phyloP scores from a whole-genome alignment of 2,888 invertebrate species.

The Gymnocheta viridis region DNA sequence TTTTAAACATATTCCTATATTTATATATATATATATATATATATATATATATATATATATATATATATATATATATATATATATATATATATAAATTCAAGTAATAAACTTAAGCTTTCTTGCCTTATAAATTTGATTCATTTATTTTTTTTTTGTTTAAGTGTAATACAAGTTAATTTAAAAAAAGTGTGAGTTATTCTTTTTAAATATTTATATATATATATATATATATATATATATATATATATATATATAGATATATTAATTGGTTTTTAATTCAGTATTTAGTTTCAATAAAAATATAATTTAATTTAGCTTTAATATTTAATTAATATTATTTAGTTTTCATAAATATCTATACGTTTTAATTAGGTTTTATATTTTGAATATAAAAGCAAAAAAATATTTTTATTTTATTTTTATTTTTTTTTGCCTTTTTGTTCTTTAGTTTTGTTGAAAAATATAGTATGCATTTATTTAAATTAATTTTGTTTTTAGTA shows the following conservation, averaged over 20 bases:
- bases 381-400: constrained; percentile 54
- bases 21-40: constrained; percentile 27
- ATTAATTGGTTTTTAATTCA: constrained; percentile 34
- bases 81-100: too few species aligned
- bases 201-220: constrained; percentile 26
- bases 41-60: constrained; percentile 19
- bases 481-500: constrained; percentile 21
- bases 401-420: constrained; percentile 37
- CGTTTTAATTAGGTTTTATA: constrained; percentile 4
- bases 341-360: constrained; percentile 13
- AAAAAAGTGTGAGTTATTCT: constrained; percentile 22
- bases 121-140: constrained; percentile 64
- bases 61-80: too few species aligned
- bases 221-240: too few species aligned
- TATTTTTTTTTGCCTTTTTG: constrained; percentile 4
- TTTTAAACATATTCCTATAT: constrained; percentile 35
- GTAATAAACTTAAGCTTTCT: constrained; percentile 64
- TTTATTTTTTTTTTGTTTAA: constrained; percentile 24
- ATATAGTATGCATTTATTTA: constrained; percentile 24
- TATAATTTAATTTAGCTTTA: constrained; percentile 50
- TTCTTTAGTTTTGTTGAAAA: constrained; percentile 6
- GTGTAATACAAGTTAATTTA: constrained; percentile 48
- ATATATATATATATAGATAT: too few species aligned
- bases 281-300: constrained; percentile 50
- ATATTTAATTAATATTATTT: constrained; percentile 25